These are phyloP conservation scores for Stegana nigrithorax DNA, from an alignment of 2,888 invertebrate species.

Conservation along the genomic window DNA sequence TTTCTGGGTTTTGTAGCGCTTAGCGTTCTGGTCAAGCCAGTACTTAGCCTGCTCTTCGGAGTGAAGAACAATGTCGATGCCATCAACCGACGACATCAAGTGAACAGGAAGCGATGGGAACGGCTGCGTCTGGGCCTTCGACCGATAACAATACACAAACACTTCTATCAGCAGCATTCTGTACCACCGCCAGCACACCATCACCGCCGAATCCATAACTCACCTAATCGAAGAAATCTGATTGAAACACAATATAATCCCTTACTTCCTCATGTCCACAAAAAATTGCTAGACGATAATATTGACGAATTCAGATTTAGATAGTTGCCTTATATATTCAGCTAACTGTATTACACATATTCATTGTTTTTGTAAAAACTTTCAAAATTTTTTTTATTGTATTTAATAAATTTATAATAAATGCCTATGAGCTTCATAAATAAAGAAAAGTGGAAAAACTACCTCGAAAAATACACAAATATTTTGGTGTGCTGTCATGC, in stretches of 20 bases:
- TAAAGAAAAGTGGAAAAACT: no score
- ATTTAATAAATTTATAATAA: background rate
- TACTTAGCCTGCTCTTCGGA: conserved; percentile 55
- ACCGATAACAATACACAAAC: conserved; percentile 63
- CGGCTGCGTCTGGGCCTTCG: conserved; percentile 48
- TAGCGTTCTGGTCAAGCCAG: conserved; percentile 59
- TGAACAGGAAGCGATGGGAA: conserved; percentile 46
- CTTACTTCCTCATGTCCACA: conserved; percentile 26
- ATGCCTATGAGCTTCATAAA: no score
- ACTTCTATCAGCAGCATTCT: conserved; percentile 54
- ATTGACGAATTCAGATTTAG: background rate
- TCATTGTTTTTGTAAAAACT: no score
- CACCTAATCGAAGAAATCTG: background rate
- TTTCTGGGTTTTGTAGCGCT: conserved; percentile 57
- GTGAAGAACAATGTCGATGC: conserved; percentile 52
- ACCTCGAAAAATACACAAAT: no score
- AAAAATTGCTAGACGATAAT: background rate
- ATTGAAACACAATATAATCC: conserved; percentile 24
- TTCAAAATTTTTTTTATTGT: background rate
- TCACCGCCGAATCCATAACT: background rate
- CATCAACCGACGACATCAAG: conserved; percentile 47
- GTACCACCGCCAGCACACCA: conserved; percentile 11
- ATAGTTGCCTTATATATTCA: background rate
- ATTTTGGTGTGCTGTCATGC: no score
- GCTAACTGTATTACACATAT: background rate